Evolutionary conservation across 1,140 invertebrate species (phyloP).

Genomic region (Portunus trituberculatus): DNA sequence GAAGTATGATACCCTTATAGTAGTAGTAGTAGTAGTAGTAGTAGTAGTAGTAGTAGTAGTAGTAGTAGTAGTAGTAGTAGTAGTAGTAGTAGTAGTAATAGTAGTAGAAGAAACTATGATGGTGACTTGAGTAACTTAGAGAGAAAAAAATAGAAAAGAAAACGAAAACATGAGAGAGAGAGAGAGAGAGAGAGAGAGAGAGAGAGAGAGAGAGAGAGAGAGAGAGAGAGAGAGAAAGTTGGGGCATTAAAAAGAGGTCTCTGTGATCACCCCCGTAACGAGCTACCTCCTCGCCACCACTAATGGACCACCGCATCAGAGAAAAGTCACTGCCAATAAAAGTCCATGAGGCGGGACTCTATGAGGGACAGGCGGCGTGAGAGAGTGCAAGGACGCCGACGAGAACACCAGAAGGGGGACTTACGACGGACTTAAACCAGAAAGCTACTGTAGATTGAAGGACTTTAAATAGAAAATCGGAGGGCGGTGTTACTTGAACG

Average conservation of each 20-base stretch:
- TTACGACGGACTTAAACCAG: not conserved
- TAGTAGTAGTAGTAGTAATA: too few relatives aligned
- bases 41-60: too few relatives aligned
- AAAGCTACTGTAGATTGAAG: not conserved
- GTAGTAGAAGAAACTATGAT: too few relatives aligned
- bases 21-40: too few relatives aligned
- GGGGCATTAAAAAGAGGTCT: not conserved
- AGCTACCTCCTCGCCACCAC: not conserved
- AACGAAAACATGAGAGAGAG: not conserved
- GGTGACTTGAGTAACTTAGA: too few relatives aligned
- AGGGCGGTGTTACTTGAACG: not conserved
- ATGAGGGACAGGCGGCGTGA: not conserved
- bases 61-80: too few relatives aligned
- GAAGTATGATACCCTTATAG: too few relatives aligned
- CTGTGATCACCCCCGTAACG: not conserved
- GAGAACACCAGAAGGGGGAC: not conserved
- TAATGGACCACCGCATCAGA: not conserved
- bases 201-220: conserved; percentile 30
- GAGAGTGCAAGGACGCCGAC: not conserved
- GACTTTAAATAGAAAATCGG: not conserved
- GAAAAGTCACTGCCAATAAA: not conserved
- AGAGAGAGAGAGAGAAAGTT: not conserved
- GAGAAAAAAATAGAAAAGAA: not conserved
- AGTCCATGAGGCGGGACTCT: not conserved
- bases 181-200: conserved; percentile 38